Percentiles rank a stretch among this genome's conserved stretches.
These are phyloP conservation scores for Neoitamus cyanurus DNA, from an alignment of 2,888 invertebrate genomes.

Conservation along the genomic window DNA sequence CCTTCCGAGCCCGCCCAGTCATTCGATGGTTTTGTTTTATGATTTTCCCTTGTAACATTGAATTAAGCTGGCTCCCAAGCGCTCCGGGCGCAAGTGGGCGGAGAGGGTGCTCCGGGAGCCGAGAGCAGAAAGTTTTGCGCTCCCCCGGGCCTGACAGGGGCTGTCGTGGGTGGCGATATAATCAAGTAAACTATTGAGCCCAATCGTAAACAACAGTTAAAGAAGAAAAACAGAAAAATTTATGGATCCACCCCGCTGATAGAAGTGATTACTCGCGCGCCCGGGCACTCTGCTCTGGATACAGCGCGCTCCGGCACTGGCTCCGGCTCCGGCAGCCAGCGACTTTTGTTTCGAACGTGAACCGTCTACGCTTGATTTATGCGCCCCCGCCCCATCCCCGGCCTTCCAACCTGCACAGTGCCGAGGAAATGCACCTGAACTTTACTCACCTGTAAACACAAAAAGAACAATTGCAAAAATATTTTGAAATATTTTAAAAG, in stretches of 20 bases:
- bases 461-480: conserved; percentile 36
- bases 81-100: not conserved
- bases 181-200: conserved; percentile 43
- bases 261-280: conserved; percentile 40
- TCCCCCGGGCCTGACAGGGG: not conserved
- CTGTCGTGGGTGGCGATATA: conserved; percentile 24
- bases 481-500: conserved; percentile 43
- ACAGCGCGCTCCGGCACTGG: not conserved
- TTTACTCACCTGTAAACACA: conserved; percentile 44
- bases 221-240: conserved; percentile 33
- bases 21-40: conserved; percentile 45
- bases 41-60: conserved; percentile 43
- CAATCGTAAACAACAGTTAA: conserved; percentile 42
- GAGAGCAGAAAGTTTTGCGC: not conserved
- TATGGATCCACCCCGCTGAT: conserved; percentile 37
- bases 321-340: not conserved
- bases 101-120: not conserved
- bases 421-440: conserved; percentile 30
- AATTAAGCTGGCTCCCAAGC: conserved; percentile 26
- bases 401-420: not conserved
- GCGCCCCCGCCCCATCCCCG: not conserved
- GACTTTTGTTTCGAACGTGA: conserved; percentile 29
- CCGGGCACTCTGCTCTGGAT: not conserved
- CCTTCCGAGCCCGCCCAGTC: not conserved
- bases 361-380: conserved; percentile 27